Base-by-base conservation (phyloP, 2,113 vertebrate genomes). In the Rhabdomys dilectus region DNA sequence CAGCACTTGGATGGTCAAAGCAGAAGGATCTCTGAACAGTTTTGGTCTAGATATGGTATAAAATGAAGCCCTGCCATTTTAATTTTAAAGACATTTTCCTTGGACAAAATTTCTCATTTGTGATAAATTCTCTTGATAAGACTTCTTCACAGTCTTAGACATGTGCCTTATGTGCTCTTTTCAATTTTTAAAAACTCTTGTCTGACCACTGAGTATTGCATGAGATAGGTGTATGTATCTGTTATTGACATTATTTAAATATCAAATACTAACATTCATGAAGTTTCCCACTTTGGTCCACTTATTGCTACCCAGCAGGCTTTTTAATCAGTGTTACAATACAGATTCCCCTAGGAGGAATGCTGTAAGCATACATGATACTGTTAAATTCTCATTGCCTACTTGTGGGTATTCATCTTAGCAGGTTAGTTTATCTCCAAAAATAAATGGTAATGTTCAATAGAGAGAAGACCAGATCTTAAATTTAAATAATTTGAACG, bases 41-140 rank as follows among this genome's bases (percentile, higher is more conserved):
- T 31, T 12, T 42, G 51, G 51, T n/a, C 56, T 68, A 72, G 48
- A 34, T 72, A n/a, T 53, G 34, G 31, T n/a, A 56, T 39, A 88
- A 6, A 88, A 29, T 64, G 53, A 85, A 78, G 62, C 45, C 45
- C 21, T 1, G n/a, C 21, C 72, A 75, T 51, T 34, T 68, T 51
- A 21, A 34, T 88, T 84, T 62, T 39, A 48, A 87, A 88, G 42
- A 72, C 10, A 72, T 21, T n/a, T 31, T n/a, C 89, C 22, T 19
- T 76, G 51, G 89, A 90, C 88, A 78, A 34, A 94, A 58, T 91
- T 93, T 24, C n/a, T 90, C 81, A 93, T 84, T 89, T 58, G 66
- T 51, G n/a, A 2, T 95, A 80, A 21, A 95, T 70, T 26, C 48
- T 39, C 68, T 62, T 93, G 93, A 90, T 31, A 75, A 94, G 86